These are phyloP conservation scores for Nerophis lumbriciformis DNA, from an alignment of 2,113 vertebrate species.

Conservation along the genomic window DNA sequence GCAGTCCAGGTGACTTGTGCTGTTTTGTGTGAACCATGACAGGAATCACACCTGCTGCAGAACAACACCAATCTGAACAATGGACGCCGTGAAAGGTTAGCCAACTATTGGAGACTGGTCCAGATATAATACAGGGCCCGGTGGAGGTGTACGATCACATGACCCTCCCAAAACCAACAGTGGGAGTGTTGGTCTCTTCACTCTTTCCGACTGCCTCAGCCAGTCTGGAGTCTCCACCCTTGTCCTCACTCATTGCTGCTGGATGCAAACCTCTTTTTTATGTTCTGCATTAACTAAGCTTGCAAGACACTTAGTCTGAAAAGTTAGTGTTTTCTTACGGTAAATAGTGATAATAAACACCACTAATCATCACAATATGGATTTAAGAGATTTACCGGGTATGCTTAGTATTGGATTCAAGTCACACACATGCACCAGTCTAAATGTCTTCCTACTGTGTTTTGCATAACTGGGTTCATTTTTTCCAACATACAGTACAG, in stretches of 20 bases:
- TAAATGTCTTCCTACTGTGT: too few species aligned
- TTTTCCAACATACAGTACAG: too few species aligned
- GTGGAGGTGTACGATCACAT: not conserved
- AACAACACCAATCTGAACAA: not conserved
- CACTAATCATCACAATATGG: too few species aligned
- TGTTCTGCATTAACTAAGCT: not conserved
- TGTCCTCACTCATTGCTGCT: not conserved
- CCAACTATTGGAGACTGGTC: not conserved
- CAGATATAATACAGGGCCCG: not conserved
- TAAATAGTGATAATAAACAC: too few species aligned
- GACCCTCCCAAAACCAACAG: not conserved
- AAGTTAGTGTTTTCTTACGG: too few species aligned
- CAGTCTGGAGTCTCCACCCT: not conserved
- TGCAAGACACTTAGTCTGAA: not conserved
- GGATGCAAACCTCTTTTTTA: not conserved
- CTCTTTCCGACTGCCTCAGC: conserved; percentile 1
- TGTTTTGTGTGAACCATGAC: not conserved
- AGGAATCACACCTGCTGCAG: conserved; percentile 40
- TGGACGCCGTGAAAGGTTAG: conserved; percentile 1
- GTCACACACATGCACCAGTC: too few species aligned
- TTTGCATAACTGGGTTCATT: too few species aligned
- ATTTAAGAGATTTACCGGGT: too few species aligned
- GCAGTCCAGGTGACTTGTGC: conserved; percentile 36
- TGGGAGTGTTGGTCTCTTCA: not conserved
- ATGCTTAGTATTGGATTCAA: too few species aligned